Conservation (phyloP, 2,797 vertebrate genomes). For the Bucorvus abyssinicus region DNA sequence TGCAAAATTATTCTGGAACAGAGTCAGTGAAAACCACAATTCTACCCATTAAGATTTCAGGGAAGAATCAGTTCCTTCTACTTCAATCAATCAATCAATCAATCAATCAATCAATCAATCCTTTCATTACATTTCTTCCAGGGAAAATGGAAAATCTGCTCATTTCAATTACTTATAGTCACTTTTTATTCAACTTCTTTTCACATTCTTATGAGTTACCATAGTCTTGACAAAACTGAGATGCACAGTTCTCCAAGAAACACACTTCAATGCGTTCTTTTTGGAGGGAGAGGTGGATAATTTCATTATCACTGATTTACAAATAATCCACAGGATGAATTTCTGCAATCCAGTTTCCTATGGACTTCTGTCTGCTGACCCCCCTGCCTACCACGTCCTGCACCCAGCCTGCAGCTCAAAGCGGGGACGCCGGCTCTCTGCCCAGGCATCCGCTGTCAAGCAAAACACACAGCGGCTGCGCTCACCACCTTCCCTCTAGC, state of each 20-base stretch:
- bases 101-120: too few species aligned
- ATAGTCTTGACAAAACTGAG: background rate
- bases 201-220: background rate
- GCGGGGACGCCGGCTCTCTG: background rate
- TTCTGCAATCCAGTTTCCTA: background rate
- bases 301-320: background rate
- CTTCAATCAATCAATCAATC: too few species aligned
- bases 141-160: background rate
- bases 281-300: background rate
- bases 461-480: accelerated
- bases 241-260: background rate
- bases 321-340: background rate
- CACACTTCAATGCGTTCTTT: background rate
- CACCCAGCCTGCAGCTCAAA: background rate
- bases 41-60: background rate
- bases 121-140: background rate
- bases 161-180: background rate
- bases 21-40: background rate
- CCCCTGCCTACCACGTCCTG: accelerated
- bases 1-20: background rate
- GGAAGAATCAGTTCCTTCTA: background rate
- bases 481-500: background rate
- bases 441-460: background rate
- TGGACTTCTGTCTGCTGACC: background rate
- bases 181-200: background rate